Evolutionary conservation across 2,113 vertebrate species (phyloP).

Genomic region (Corynorhinus townsendii): DNA sequence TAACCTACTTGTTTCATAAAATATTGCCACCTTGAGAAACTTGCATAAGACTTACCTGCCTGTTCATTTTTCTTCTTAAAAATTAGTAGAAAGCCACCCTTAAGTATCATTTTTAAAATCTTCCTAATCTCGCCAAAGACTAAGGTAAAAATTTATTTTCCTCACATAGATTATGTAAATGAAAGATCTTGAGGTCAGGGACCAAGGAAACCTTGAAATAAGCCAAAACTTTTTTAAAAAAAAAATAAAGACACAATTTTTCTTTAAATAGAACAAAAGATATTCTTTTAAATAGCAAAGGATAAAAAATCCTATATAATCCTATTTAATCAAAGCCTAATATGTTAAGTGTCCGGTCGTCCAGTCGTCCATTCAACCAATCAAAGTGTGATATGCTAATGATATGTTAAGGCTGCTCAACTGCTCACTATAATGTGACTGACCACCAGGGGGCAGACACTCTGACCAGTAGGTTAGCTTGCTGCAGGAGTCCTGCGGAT

Average conservation of each 20-base stretch:
- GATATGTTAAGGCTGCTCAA: too few relatives aligned
- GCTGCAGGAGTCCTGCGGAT: too few relatives aligned
- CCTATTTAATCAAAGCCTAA: too few relatives aligned
- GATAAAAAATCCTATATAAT: slow-evolving; percentile 2
- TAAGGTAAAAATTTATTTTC: slow-evolving; percentile 28
- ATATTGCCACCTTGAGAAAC: slow-evolving; percentile 47
- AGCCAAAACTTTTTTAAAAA: not conserved
- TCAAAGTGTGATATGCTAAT: too few relatives aligned
- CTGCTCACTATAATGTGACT: too few relatives aligned
- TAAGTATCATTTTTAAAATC: slow-evolving; percentile 31
- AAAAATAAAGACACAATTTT: not conserved
- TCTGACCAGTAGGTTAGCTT: too few relatives aligned
- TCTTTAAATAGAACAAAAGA: slow-evolving; percentile 4
- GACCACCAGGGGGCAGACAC: too few relatives aligned
- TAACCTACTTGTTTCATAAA: slow-evolving; percentile 49
- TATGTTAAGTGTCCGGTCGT: too few relatives aligned
- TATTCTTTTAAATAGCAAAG: slow-evolving; percentile 4
- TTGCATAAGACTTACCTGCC: not conserved
- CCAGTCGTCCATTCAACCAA: too few relatives aligned
- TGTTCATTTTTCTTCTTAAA: not conserved
- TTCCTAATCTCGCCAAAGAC: not conserved
- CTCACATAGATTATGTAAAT: not conserved
- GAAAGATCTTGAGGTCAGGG: not conserved
- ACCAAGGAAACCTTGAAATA: not conserved
- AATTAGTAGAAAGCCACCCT: not conserved